Percentiles rank a stretch among this genome's conserved stretches.
Conservation (phyloP, 2,888 invertebrate genomes). For the Sarcophaga caerulescens region DNA sequence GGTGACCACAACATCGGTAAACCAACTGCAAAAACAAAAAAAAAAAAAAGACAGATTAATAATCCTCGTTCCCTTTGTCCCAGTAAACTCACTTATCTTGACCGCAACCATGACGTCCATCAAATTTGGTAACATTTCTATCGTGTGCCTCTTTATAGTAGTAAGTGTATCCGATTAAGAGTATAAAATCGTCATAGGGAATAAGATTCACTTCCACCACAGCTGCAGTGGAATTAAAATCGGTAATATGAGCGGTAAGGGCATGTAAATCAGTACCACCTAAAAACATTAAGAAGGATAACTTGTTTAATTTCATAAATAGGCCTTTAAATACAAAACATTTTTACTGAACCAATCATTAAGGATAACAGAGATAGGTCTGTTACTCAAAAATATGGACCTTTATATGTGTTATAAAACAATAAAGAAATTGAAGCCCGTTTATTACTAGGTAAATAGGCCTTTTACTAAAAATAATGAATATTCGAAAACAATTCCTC, state of each 20-base stretch:
- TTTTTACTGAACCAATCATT: too few species aligned
- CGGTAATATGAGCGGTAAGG: conserved; percentile 79
- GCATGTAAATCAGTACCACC: conserved; percentile 68
- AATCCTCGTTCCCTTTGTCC: not conserved
- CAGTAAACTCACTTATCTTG: conserved; percentile 84
- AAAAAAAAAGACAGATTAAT: not conserved
- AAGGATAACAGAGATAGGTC: too few species aligned
- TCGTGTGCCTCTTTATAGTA: conserved; percentile 90
- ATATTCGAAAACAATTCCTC: too few species aligned
- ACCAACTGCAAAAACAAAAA: conserved; percentile 83
- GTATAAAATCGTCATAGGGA: conserved; percentile 86
- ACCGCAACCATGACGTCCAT: conserved; percentile 95
- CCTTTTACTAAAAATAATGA: too few species aligned
- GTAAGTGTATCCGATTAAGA: conserved; percentile 94
- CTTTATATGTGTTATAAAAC: too few species aligned
- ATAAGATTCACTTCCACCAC: conserved; percentile 85
- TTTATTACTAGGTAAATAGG: too few species aligned
- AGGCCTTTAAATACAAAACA: too few species aligned
- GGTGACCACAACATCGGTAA: conserved; percentile 81
- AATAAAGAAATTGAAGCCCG: too few species aligned
- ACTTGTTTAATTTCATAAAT: not conserved
- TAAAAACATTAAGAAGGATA: conserved; percentile 12
- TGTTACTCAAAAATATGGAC: too few species aligned
- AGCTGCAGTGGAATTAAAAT: conserved; percentile 81
- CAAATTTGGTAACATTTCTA: conserved; percentile 91